Conservation (phyloP, 2,888 invertebrate genomes). For the Drosophila nr. fundita region DNA sequence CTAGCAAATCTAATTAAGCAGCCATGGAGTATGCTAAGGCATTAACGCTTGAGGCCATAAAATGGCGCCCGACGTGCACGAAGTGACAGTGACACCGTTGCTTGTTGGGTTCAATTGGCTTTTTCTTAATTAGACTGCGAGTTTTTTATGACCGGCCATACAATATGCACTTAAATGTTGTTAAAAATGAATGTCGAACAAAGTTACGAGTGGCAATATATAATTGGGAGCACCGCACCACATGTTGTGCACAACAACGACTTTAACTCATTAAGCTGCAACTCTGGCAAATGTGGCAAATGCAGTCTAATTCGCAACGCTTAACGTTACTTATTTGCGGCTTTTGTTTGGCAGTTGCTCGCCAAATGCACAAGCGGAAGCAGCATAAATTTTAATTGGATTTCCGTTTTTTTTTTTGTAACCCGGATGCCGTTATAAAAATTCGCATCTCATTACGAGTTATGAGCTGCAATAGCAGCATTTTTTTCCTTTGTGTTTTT, state of each 20-base stretch:
- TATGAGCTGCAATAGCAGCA: slow-evolving; percentile 51
- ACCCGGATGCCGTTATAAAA: slow-evolving; percentile 19
- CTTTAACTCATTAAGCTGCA: slow-evolving; percentile 16
- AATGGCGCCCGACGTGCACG: slow-evolving; percentile 42
- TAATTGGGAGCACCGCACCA: slow-evolving; percentile 66
- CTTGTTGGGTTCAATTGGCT: slow-evolving; percentile 58
- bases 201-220: slow-evolving; percentile 33
- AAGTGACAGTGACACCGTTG: slow-evolving; percentile 25
- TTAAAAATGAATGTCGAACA: slow-evolving; percentile 43
- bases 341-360: slow-evolving; percentile 30
- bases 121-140: slow-evolving; percentile 46
- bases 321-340: slow-evolving; percentile 24
- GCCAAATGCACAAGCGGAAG: slow-evolving; percentile 56
- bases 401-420: slow-evolving; percentile 42
- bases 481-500: neutral
- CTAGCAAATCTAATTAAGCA: slow-evolving; percentile 73
- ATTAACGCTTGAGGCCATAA: slow-evolving; percentile 65
- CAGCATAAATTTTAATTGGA: slow-evolving; percentile 73
- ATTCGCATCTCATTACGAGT: slow-evolving; percentile 59
- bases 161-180: slow-evolving; percentile 51
- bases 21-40: slow-evolving; percentile 45
- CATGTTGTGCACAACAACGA: slow-evolving; percentile 51
- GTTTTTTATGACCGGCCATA: slow-evolving; percentile 45
- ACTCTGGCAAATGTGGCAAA: slow-evolving; percentile 29
- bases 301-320: slow-evolving; percentile 51